Conservation (phyloP, 2,888 invertebrate genomes). For the Hypena proboscidalis region DNA sequence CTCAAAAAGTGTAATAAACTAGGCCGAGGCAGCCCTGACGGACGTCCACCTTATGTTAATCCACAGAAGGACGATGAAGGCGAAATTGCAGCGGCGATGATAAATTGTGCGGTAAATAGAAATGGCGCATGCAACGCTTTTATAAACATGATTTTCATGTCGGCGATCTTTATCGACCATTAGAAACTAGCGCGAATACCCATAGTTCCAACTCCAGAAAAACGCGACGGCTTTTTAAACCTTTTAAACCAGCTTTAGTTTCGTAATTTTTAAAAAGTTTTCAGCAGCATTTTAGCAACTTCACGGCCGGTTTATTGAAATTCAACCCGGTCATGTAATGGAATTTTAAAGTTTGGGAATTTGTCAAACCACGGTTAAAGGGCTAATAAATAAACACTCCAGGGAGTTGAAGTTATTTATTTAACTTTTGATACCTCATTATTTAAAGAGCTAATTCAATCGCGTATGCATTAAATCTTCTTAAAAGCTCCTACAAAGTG, state of each 20-base stretch:
- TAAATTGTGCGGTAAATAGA: conserved; percentile 50
- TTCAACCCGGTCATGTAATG: conserved; percentile 11
- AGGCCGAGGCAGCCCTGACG: conserved; percentile 6
- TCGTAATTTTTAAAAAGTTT: conserved; percentile 19
- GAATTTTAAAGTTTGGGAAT: conserved; percentile 6
- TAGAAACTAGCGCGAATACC: conserved; percentile 41
- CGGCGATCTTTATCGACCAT: conserved; percentile 40
- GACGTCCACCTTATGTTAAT: conserved; percentile 34
- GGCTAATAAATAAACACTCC: not conserved
- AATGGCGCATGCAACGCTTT: conserved; percentile 52
- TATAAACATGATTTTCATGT: conserved; percentile 47
- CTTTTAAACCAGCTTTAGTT: not conserved
- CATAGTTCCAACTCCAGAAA: conserved; percentile 29
- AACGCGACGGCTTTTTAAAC: conserved; percentile 20
- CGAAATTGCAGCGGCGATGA: conserved; percentile 46
- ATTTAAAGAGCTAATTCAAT: conserved; percentile 1
- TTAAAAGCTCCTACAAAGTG: not conserved
- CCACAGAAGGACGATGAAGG: conserved; percentile 39
- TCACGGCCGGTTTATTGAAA: conserved; percentile 18
- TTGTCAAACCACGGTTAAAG: conserved; percentile 7
- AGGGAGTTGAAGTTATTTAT: not conserved
- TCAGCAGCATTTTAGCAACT: conserved; percentile 3
- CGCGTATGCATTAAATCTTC: not conserved
- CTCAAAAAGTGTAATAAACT: too few species aligned
- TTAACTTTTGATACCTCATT: not conserved